phyloP scores from a whole-genome alignment of 1,140 invertebrate species.

The Bemisia tabaci region DNA sequence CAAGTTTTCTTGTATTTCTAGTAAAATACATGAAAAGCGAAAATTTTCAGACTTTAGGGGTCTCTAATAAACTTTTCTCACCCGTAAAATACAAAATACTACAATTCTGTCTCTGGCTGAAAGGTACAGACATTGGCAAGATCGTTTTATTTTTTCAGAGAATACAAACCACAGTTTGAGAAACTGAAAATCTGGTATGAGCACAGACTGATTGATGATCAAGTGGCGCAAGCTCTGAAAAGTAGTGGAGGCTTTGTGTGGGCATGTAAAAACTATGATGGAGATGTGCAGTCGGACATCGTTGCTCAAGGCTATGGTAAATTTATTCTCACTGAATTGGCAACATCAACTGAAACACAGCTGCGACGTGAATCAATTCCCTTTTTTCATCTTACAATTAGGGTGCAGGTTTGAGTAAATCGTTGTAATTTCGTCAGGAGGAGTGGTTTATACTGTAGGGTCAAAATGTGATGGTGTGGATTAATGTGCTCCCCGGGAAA shows the following conservation, averaged over 20 bases:
- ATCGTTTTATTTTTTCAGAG: constrained; percentile 33
- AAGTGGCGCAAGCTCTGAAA: constrained; percentile 81
- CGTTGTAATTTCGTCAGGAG: no score
- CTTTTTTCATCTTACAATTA: no score
- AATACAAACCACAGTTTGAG: constrained; percentile 66
- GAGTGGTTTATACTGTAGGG: no score
- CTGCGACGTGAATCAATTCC: no score
- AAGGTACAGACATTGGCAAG: neutral
- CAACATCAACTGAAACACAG: no score
- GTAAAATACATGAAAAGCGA: no score
- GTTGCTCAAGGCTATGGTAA: constrained; percentile 66
- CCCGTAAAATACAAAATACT: neutral
- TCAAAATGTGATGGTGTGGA: no score
- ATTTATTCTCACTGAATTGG: no score
- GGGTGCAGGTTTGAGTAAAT: no score
- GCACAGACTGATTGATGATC: constrained; percentile 84
- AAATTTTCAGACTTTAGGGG: neutral
- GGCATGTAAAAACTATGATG: constrained; percentile 88
- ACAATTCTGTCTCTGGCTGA: neutral
- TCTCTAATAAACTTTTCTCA: neutral
- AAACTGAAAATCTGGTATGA: constrained; percentile 74
- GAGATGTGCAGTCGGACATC: constrained; percentile 80
- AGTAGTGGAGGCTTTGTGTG: constrained; percentile 78
- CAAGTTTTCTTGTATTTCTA: no score
- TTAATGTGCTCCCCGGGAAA: no score